Percentiles rank a stretch among this genome's conserved stretches.
phyloP scores from a whole-genome alignment of 2,113 vertebrate species.

The Dicaeum eximium region DNA sequence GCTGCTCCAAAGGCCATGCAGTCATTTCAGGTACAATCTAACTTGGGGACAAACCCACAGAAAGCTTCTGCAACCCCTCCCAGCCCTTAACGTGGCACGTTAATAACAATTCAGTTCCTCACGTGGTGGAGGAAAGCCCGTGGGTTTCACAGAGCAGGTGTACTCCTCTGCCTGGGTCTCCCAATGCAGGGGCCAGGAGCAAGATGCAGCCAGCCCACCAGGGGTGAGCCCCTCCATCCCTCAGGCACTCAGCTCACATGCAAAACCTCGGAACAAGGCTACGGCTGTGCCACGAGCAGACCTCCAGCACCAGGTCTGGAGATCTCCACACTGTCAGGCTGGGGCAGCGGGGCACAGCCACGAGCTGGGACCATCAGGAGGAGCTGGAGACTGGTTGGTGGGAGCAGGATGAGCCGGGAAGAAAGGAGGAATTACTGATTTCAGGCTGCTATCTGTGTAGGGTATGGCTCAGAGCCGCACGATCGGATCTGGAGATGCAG shows the following conservation, averaged over 20 bases:
- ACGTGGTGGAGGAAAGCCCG: fast-evolving
- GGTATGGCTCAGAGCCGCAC: background rate
- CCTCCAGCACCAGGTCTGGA: background rate
- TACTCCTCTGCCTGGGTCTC: background rate
- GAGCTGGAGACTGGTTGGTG: fast-evolving
- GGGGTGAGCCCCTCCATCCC: background rate
- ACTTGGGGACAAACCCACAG: background rate
- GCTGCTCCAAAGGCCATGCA: background rate
- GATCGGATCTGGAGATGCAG: background rate
- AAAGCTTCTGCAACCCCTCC: background rate
- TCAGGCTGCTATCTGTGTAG: fast-evolving
- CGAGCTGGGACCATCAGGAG: background rate
- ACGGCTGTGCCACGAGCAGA: fast-evolving
- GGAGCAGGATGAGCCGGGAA: background rate
- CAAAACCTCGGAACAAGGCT: background rate
- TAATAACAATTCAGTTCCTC: background rate
- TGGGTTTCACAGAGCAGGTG: background rate
- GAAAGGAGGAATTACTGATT: background rate
- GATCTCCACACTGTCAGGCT: fast-evolving
- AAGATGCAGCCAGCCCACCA: background rate
- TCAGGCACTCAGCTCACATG: fast-evolving
- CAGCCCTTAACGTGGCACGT: fast-evolving
- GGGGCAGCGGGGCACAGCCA: background rate
- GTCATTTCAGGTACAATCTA: background rate
- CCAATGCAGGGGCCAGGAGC: background rate